Evolutionary conservation across 2,113 vertebrate genomes (phyloP).

Genomic region (Labrus mixtus): DNA sequence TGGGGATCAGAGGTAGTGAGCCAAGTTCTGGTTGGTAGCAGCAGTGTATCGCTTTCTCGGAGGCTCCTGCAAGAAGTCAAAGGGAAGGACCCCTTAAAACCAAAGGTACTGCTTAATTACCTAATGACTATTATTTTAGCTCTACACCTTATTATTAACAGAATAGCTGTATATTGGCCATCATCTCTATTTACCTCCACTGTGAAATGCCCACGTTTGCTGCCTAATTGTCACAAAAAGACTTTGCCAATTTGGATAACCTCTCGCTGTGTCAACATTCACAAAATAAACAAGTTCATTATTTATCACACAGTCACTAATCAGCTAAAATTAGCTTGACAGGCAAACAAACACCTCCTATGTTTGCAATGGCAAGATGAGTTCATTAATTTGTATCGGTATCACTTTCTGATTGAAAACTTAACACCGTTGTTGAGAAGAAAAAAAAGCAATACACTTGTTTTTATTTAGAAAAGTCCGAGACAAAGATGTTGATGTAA

Average conservation of each 20-base stretch:
- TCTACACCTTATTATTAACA: constrained; percentile 23
- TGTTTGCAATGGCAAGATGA: not conserved
- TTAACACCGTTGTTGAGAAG: not conserved
- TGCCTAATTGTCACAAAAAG: constrained; percentile 21
- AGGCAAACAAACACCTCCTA: constrained; percentile 2
- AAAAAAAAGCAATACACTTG: not conserved
- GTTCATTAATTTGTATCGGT: not conserved
- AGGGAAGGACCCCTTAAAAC: constrained; percentile 40
- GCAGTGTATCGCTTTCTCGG: constrained; percentile 69
- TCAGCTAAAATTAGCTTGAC: constrained; percentile 4
- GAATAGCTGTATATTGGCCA: constrained; percentile 27
- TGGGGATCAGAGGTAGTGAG: constrained; percentile 15
- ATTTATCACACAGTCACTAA: constrained; percentile 17
- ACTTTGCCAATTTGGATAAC: constrained; percentile 34
- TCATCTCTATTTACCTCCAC: constrained; percentile 24
- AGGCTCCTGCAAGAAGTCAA: constrained; percentile 74
- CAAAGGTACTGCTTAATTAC: constrained; percentile 57
- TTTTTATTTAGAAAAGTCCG: too few relatives aligned
- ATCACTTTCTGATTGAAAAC: not conserved
- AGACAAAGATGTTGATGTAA: too few relatives aligned
- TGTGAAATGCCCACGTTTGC: constrained; percentile 19
- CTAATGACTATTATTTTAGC: constrained; percentile 17
- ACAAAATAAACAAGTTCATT: constrained; percentile 25
- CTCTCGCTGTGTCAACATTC: constrained; percentile 23
- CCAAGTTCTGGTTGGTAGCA: constrained; percentile 23